Conservation (phyloP, 2,797 vertebrate genomes). For the Lutjanus argentimaculatus region DNA sequence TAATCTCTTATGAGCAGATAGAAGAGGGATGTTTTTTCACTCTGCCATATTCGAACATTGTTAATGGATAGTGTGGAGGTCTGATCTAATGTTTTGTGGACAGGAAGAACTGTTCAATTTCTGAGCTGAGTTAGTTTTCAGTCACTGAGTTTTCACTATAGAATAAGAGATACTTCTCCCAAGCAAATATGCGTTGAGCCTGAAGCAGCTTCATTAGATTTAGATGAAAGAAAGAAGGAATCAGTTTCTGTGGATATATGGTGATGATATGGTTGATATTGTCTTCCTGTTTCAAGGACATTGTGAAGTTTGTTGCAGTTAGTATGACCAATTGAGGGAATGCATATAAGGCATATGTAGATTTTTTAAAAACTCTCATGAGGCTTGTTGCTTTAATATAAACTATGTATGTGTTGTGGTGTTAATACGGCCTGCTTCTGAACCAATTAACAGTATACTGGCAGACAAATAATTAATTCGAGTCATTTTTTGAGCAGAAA, state of each 20-base stretch:
- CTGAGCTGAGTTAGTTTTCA: conserved; percentile 34
- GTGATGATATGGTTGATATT: conserved; percentile 12
- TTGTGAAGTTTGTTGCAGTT: too few species aligned
- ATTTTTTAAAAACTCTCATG: too few species aligned
- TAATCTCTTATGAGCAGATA: conserved; percentile 49
- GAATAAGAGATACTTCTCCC: conserved; percentile 11
- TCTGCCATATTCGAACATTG: conserved; percentile 35
- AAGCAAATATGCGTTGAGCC: background rate
- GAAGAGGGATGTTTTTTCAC: conserved; percentile 43
- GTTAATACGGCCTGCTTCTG: too few species aligned
- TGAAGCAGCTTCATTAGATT: conserved; percentile 28
- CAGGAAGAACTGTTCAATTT: conserved; percentile 49
- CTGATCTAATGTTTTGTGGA: conserved; percentile 58
- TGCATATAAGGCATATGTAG: too few species aligned
- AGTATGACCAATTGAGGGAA: too few species aligned
- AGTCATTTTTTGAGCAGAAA: background rate
- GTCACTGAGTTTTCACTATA: conserved; percentile 31
- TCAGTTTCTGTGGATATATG: background rate
- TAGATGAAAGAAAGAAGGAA: conserved; percentile 1
- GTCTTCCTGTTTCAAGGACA: conserved; percentile 13
- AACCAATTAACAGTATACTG: background rate
- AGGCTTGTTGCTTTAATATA: too few species aligned
- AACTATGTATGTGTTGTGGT: too few species aligned
- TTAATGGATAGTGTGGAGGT: conserved; percentile 46
- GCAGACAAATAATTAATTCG: background rate